Conservation (phyloP, 1,140 invertebrate genomes). For the Aphidius ervi region DNA sequence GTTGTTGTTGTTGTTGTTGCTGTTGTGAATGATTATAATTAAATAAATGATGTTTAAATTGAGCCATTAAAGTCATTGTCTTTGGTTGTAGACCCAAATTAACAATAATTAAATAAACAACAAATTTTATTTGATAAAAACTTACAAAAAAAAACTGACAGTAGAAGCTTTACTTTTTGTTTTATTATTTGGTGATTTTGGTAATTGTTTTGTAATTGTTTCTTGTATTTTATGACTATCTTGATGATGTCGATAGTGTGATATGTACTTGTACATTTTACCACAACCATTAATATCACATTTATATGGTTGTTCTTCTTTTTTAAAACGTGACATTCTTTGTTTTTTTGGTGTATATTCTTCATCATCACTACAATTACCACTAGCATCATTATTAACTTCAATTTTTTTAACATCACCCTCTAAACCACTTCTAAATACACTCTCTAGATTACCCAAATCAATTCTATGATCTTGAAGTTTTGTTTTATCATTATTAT, state of each 20-base stretch:
- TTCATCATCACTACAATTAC: constrained; percentile 45
- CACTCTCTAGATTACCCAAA: constrained; percentile 42
- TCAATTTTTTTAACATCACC: constrained; percentile 34
- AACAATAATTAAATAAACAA: too few relatives aligned
- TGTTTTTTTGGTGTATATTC: constrained; percentile 52
- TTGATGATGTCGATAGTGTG: constrained; percentile 51
- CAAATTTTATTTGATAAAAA: constrained; percentile 5
- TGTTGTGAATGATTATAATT: too few relatives aligned
- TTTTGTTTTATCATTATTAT: constrained; percentile 30
- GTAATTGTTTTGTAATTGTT: constrained; percentile 35
- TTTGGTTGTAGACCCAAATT: too few relatives aligned
- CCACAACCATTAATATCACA: constrained; percentile 47
- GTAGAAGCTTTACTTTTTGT: constrained; percentile 46
- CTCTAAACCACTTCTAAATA: constrained; percentile 41
- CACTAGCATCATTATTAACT: constrained; percentile 30
- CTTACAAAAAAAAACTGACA: constrained; percentile 50
- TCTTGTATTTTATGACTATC: constrained; percentile 45
- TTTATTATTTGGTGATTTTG: constrained; percentile 29
- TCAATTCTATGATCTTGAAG: constrained; percentile 44
- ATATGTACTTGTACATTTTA: constrained; percentile 52
- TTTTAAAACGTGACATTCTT: constrained; percentile 46
- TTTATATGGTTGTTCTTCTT: constrained; percentile 45
- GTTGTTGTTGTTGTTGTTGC: too few relatives aligned
- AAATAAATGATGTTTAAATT: too few relatives aligned
- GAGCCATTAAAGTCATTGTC: too few relatives aligned